Evolutionary conservation across 2,888 invertebrate genomes (phyloP).

Genomic region (Tyria jacobaeae): DNA sequence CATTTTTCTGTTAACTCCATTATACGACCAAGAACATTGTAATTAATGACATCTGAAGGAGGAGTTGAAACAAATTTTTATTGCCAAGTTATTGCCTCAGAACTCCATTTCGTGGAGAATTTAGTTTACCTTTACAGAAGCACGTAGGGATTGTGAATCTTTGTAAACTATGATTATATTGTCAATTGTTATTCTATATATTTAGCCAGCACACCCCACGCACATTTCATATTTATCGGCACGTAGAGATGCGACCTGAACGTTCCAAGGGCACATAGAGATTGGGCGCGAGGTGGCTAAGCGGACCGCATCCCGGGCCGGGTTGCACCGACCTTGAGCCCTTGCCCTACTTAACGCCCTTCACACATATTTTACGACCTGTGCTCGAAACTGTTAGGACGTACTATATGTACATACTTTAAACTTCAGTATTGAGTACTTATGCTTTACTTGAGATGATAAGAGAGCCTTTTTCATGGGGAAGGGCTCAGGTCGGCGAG

Average conservation of each 20-base stretch:
- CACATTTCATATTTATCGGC: slow-evolving; percentile 51
- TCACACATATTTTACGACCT: slow-evolving; percentile 39
- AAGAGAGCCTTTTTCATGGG: slow-evolving; percentile 54
- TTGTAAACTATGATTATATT: slow-evolving; percentile 31
- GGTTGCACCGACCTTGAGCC: slow-evolving; percentile 76
- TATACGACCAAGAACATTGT: neutral
- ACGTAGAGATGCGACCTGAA: slow-evolving; percentile 50
- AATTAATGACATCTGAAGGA: neutral
- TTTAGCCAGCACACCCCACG: slow-evolving; percentile 39
- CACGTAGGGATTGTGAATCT: neutral
- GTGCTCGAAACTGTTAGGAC: slow-evolving; percentile 25
- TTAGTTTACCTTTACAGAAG: neutral
- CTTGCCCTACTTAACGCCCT: slow-evolving; percentile 61
- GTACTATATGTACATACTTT: slow-evolving; percentile 30
- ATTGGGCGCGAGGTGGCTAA: slow-evolving; percentile 51
- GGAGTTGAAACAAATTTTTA: neutral
- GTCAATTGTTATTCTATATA: slow-evolving; percentile 49
- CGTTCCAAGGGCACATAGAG: slow-evolving; percentile 66
- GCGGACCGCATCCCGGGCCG: slow-evolving; percentile 53
- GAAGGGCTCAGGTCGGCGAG: slow-evolving; percentile 59
- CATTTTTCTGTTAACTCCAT: neutral
- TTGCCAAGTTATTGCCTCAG: neutral
- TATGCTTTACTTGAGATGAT: slow-evolving; percentile 52
- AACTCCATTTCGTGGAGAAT: neutral
- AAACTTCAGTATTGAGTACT: slow-evolving; percentile 44